A percentile compares a stretch with the other conserved stretches of the same genome.
Conservation (phyloP, 2,113 vertebrate species). For the Macheiramphus alcinus region DNA sequence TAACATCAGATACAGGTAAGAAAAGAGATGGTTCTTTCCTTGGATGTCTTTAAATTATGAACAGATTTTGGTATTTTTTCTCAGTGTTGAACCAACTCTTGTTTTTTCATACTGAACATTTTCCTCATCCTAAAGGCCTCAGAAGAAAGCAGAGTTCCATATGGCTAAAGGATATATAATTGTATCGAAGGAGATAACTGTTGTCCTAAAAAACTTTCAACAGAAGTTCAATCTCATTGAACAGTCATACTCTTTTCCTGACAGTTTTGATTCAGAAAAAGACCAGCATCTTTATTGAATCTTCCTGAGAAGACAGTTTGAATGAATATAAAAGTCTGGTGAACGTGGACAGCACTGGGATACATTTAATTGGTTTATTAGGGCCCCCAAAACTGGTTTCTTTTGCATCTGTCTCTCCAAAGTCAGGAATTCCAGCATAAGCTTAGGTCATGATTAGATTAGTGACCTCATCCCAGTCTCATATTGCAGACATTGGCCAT, state of each 20-base stretch:
- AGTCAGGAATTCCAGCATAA: constrained; percentile 29
- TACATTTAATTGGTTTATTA: constrained; percentile 10
- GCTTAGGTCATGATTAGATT: constrained; percentile 59
- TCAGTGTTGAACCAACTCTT: background rate
- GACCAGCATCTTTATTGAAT: background rate
- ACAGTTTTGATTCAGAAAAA: background rate
- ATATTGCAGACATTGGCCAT: constrained; percentile 38
- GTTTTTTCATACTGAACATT: background rate
- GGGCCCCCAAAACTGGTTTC: background rate
- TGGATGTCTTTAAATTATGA: background rate
- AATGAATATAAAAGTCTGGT: background rate
- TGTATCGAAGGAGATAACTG: background rate
- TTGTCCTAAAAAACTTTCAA: background rate
- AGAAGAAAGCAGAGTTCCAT: background rate
- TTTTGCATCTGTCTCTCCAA: constrained; percentile 39
- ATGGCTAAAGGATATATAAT: background rate
- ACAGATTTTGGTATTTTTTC: background rate
- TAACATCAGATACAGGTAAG: background rate
- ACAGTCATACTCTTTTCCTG: background rate
- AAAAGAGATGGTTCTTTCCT: background rate
- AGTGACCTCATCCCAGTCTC: constrained; percentile 42
- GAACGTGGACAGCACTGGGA: background rate
- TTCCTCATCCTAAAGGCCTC: background rate
- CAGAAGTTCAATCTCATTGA: background rate
- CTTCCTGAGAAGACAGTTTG: background rate